A percentile compares a stretch with the other conserved stretches of the same genome.
phyloP scores from a whole-genome alignment of 2,113 vertebrate genomes.

The Oncorhynchus nerka region DNA sequence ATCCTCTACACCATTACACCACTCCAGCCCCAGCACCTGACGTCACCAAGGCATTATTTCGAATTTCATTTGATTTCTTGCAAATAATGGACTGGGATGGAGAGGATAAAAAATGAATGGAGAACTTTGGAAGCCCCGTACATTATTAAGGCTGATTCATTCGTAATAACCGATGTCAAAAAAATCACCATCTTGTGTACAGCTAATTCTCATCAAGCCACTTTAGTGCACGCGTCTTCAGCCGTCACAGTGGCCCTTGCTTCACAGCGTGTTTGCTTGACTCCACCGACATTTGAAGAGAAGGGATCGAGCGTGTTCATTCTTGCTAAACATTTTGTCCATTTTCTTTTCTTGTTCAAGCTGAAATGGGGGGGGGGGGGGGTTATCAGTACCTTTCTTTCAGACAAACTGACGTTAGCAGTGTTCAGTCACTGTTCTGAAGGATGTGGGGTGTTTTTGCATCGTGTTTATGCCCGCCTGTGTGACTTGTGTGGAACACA shows the following conservation, averaged over 20 bases:
- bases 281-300: not conserved
- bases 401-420: not conserved
- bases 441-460: not conserved
- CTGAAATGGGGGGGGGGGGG: not conserved
- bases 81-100: conserved; percentile 71
- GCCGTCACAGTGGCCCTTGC: not conserved
- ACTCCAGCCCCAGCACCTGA: not conserved
- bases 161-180: conserved; percentile 77
- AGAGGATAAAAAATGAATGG: conserved; percentile 76
- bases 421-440: not conserved
- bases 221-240: conserved; percentile 41
- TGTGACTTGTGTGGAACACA: not conserved
- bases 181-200: conserved; percentile 69
- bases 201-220: conserved; percentile 69
- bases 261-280: not conserved
- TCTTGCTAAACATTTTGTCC: not conserved
- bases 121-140: conserved; percentile 68
- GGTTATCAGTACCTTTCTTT: not conserved
- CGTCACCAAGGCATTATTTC: conserved; percentile 60
- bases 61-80: conserved; percentile 70
- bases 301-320: not conserved
- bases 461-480: not conserved
- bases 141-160: conserved; percentile 79
- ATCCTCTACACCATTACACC: not conserved
- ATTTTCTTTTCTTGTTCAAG: not conserved